Percentiles rank a stretch among this genome's conserved stretches.
Conservation (phyloP, 2,113 vertebrate species). For the Sterrhoptilus dennistouni region DNA sequence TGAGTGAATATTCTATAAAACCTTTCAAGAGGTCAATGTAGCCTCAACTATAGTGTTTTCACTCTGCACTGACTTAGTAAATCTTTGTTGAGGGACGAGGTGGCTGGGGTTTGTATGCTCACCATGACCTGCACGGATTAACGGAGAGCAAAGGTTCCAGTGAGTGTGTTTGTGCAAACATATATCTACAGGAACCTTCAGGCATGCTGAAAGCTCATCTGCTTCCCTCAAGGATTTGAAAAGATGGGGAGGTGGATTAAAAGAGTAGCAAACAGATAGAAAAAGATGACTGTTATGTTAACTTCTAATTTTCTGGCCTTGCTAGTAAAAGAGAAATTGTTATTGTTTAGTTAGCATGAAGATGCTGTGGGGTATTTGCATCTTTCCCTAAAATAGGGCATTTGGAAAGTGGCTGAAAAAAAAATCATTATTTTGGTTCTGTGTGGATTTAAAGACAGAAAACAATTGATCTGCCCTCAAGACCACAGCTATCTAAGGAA, state of each 20-base stretch:
- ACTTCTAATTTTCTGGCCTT: constrained; percentile 18
- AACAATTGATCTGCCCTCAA: background rate
- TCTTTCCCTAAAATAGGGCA: background rate
- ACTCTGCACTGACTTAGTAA: constrained; percentile 1
- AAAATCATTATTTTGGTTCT: background rate
- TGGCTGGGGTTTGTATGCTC: constrained; percentile 39
- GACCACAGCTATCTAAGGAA: background rate
- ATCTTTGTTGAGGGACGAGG: constrained; percentile 6
- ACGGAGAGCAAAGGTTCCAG: constrained; percentile 36
- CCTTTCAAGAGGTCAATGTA: constrained; percentile 40
- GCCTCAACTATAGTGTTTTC: constrained; percentile 34
- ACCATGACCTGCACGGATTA: constrained; percentile 45
- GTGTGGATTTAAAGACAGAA: background rate
- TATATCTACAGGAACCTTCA: background rate
- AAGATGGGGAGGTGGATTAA: constrained; percentile 1
- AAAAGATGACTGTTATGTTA: background rate
- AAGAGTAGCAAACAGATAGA: background rate
- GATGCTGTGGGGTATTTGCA: background rate
- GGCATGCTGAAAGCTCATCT: constrained; percentile 41
- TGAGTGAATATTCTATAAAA: constrained; percentile 30
- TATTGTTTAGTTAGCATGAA: background rate
- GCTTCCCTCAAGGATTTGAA: constrained; percentile 49
- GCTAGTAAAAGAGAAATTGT: background rate
- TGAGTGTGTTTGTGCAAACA: constrained; percentile 42
- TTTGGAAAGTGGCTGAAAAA: background rate